Conservation (phyloP, 2,113 vertebrate genomes). For the Thunnus maccoyii region DNA sequence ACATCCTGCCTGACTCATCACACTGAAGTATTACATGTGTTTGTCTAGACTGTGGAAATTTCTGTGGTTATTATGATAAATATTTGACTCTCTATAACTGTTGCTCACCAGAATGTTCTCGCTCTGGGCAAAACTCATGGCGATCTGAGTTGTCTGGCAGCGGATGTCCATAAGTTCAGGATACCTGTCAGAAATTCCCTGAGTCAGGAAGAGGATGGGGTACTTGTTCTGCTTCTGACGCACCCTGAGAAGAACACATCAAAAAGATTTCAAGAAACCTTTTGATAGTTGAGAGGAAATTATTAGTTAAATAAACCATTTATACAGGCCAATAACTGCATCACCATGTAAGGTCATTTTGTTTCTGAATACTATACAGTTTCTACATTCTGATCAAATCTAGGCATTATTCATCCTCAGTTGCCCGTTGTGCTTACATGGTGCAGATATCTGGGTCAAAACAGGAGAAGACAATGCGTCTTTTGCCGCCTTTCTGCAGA, state of each 20-base stretch:
- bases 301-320: too few species aligned
- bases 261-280: background rate
- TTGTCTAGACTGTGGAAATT: too few species aligned
- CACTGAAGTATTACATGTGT: too few species aligned
- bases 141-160: slow-evolving; percentile 92
- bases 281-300: too few species aligned
- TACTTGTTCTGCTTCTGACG: slow-evolving; percentile 97
- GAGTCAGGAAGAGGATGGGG: slow-evolving; percentile 96
- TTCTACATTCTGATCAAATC: background rate
- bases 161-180: slow-evolving; percentile 97
- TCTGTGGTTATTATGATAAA: background rate
- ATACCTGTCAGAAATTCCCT: slow-evolving; percentile 91
- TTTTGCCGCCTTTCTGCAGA: slow-evolving; percentile 89
- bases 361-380: background rate
- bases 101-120: slow-evolving; percentile 94
- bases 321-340: background rate
- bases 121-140: slow-evolving; percentile 96
- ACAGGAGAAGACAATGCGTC: slow-evolving; percentile 95
- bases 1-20: too few species aligned
- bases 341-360: background rate
- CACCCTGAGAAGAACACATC: slow-evolving; percentile 85
- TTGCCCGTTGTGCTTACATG: slow-evolving; percentile 87
- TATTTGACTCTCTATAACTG: background rate
- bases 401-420: background rate
- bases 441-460: slow-evolving; percentile 97